A percentile compares a stretch with the other conserved stretches of the same genome.
These are phyloP conservation scores for Pteromalus puparum DNA, from an alignment of 1,140 invertebrate genomes.

Conservation along the genomic window DNA sequence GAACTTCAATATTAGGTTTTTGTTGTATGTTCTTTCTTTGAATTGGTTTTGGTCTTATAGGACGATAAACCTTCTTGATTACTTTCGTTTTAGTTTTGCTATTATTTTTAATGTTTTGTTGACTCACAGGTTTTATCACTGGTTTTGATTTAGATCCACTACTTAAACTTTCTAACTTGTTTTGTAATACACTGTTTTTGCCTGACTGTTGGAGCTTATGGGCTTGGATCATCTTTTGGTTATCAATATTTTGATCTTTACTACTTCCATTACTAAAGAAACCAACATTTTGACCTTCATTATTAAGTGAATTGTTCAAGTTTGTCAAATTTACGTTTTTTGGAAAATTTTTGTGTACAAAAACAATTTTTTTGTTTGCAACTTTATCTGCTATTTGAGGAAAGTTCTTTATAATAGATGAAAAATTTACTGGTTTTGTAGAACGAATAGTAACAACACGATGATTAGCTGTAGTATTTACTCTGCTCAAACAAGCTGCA, in stretches of 20 bases:
- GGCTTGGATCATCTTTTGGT: neutral
- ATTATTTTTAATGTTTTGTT: neutral
- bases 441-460: conserved; percentile 14
- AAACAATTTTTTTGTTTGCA: conserved; percentile 29
- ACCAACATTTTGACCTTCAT: neutral
- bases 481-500: neutral
- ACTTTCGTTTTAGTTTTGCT: neutral
- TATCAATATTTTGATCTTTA: neutral
- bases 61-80: neutral
- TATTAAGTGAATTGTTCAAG: neutral
- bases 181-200: no score
- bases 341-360: conserved; percentile 1
- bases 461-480: neutral
- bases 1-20: neutral
- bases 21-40: neutral
- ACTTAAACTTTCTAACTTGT: neutral
- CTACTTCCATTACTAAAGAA: neutral
- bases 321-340: neutral
- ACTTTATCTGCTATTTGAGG: conserved; percentile 25
- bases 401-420: conserved; percentile 23
- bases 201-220: neutral
- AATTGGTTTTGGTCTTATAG: neutral
- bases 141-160: neutral
- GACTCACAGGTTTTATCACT: neutral
- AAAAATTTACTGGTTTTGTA: conserved; percentile 22